Evolutionary conservation across 2,113 vertebrate species (phyloP), one percentile per base, ranked within the genome.

Genomic region (Caracal caracal): DNA sequence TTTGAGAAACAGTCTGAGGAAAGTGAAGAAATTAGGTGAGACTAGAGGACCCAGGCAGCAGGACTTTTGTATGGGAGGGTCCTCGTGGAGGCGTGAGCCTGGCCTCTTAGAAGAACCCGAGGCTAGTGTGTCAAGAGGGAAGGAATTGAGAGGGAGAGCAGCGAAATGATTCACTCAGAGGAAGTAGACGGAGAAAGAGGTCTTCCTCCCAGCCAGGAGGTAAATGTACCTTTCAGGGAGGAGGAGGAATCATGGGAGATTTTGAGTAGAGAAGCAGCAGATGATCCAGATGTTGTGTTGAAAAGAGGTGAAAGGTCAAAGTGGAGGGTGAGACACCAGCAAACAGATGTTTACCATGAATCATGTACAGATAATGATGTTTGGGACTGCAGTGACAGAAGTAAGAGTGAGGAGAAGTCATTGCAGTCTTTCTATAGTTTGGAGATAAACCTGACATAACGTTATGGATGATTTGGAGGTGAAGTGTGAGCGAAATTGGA

Each of bases 51-150:
- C 4, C 40, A 61, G 12, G 8, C 3, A n/a, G 51, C 59, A 30
- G 10, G 24, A 65, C 37, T 1, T 33, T 2, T n/a, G 20, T 35
- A 20, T 56, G 2, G 6, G 68, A 61, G 33, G 17, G 4, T 28
- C 28, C 4, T 2, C 1, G 5, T 5, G 20, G 0, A 47, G 13
- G 35, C 24, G 3, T 19, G 51, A 43, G 6, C 16, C 65, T 35
- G 3, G 11, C 15, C 24, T 91, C 28, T 63, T n/a, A 53, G 51
- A 83, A 9, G 1, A 70, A 12, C 8, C 16, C 10, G 3, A 93
- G 28, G 1, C 13, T 37, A 40, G 11, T 17, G 22, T 24, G 12
- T 6, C 8, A 40, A 7, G 37, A 73, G 30, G n/a, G 17, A 24
- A 63, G 24, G 11, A 47, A 28, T 5, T 65, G 15, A 76, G 37